Conservation (phyloP, 2,888 invertebrate species). For the Hyles lineata region DNA sequence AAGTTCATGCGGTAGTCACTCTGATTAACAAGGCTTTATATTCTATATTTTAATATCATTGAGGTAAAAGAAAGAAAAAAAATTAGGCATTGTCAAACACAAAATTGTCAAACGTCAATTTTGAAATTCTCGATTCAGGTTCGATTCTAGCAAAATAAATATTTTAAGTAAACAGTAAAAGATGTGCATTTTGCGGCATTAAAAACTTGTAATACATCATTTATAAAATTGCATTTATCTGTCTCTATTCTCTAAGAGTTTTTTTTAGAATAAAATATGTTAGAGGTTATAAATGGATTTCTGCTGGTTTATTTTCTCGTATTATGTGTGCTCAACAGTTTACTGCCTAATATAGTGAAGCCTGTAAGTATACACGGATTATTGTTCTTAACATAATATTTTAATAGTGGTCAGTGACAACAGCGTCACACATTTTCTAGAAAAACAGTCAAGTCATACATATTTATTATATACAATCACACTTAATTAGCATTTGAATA, state of each 20-base stretch:
- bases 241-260: not conserved
- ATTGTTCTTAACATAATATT: not conserved
- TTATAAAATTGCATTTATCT: slow-evolving; percentile 4
- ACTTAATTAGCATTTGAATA: too few species aligned
- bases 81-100: too few species aligned
- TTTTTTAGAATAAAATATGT: slow-evolving; percentile 55
- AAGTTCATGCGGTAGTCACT: too few species aligned
- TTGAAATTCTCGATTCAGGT: not conserved
- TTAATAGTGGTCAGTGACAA: not conserved
- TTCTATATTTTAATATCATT: too few species aligned
- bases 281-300: slow-evolving; percentile 77
- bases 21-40: too few species aligned
- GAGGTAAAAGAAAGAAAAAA: too few species aligned
- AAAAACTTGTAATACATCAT: too few species aligned
- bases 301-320: slow-evolving; percentile 74
- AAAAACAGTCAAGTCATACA: too few species aligned
- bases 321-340: slow-evolving; percentile 76
- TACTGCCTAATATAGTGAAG: slow-evolving; percentile 76
- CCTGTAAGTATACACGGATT: slow-evolving; percentile 68
- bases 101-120: not conserved
- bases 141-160: too few species aligned
- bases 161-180: not conserved
- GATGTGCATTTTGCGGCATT: not conserved
- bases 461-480: too few species aligned
- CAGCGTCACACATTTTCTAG: too few species aligned